Percentiles rank a stretch among this genome's conserved stretches.
phyloP scores from a whole-genome alignment of 2,797 vertebrate species.

The Sebastes miniatus region DNA sequence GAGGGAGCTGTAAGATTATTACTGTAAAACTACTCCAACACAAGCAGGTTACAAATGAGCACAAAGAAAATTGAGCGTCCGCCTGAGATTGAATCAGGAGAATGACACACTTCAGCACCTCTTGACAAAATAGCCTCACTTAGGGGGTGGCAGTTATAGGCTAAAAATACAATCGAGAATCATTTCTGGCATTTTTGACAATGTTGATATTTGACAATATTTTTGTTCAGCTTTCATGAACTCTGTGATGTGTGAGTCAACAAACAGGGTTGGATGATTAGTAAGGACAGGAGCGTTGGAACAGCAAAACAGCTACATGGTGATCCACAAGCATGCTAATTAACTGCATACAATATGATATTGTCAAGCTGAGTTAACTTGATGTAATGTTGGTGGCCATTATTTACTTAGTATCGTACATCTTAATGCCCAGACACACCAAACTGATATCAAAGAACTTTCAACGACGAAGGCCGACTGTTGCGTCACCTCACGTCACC shows the following conservation, averaged over 20 bases:
- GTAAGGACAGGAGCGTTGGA: not conserved
- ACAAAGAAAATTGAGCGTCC: slow-evolving; percentile 22
- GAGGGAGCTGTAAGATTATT: slow-evolving; percentile 56
- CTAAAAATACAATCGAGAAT: slow-evolving; percentile 7
- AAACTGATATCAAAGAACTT: not conserved
- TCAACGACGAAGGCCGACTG: too few species aligned
- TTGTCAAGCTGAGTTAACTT: not conserved
- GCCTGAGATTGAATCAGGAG: slow-evolving; percentile 13
- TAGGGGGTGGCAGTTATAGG: not conserved
- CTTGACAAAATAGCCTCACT: slow-evolving; percentile 6
- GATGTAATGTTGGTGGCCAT: rapidly evolving
- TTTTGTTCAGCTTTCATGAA: not conserved
- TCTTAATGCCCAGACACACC: not conserved
- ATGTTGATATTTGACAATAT: slow-evolving; percentile 1
- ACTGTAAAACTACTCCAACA: slow-evolving; percentile 49
- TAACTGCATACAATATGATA: not conserved
- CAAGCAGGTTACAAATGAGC: slow-evolving; percentile 56
- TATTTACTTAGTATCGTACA: not conserved
- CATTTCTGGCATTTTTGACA: slow-evolving; percentile 14
- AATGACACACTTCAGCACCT: slow-evolving; percentile 8
- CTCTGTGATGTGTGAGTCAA: not conserved
- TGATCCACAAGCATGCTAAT: not conserved
- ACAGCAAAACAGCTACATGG: not conserved
- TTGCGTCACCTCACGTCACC: too few species aligned
- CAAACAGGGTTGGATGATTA: not conserved